Evolutionary conservation across 2,113 vertebrate species (phyloP), one percentile per base, ranked within the genome.

Genomic region (Ursus arctos): DNA sequence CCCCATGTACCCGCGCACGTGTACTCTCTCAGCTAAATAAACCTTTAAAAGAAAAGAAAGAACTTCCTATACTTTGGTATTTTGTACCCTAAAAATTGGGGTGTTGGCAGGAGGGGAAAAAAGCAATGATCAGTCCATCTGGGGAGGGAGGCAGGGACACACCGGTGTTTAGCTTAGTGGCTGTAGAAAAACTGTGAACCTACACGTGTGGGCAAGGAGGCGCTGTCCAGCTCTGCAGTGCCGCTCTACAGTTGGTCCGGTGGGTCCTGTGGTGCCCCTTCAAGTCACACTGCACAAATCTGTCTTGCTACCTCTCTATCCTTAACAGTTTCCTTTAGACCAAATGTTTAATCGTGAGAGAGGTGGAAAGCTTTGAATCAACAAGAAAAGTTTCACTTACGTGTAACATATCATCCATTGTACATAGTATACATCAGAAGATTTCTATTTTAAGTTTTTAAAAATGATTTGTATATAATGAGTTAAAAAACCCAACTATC

Each of bases 1-100:
- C 36, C 18, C 33, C 67, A 69, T 7, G 4, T 69, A 19, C 0
- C 6, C 33, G n/a, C 6, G 0, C 16, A 4, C 4, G 36, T 1
- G 18, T 16, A 36, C 8, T 69, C 28, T 69, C n/a, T 69, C 8
- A 69, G n/a, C 33, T 19, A 36, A 69, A 69, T 69, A 69, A 69
- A 36, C 36, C 8, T 36, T 19, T 36, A 69, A 69, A 36, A 69
- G 33, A 69, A n/a, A 69, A 69, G 33, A 69, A 69, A 69, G 67
- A 69, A n/a, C 67, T 36, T 36, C n/a, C 14, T 91, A n/a, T 49
- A 49, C 55, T 6, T 81, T 31, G 33, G 1, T 91, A 40, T 49
- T 65, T 94, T 93, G 36, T 47, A 36, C 55, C 63, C 79, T 86
- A 12, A 71, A 88, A 81, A 18, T 5, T 49, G 43, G 1, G 18